Evolutionary conservation across 1,140 invertebrate species (phyloP), one percentile per base, ranked within the genome.

Genomic region (Drosophila kurseongensis): DNA sequence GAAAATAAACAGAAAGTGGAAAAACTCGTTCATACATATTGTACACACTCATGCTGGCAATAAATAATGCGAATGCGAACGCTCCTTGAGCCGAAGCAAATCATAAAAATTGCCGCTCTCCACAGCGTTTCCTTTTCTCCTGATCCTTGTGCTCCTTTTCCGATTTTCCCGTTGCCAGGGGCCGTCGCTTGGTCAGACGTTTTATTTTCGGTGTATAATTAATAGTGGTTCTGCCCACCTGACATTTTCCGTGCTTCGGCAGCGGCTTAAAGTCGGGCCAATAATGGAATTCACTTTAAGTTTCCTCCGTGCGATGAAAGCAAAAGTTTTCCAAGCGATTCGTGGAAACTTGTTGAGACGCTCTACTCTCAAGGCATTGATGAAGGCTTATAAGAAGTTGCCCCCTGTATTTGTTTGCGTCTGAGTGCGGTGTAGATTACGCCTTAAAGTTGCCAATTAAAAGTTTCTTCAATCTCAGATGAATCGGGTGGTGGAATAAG

Each of bases 361-460:
- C 73, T 74, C 57, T 44, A 60, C 79, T 88, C 78, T 12, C 29
- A 56, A 36, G 66, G 75, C 76, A 89, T 77, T 69, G 84, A 80
- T 83, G 80, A 89, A 80, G 76, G 83, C 79, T 83, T 88, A 82
- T 75, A 67, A 66, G 27, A 77, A 57, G 63, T 69, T 78, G 29
- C 50, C 67, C 29, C 44, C 42, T 47, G 56, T 48, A 44, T 62
- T 73, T 73, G 40, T 54, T 36, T 65, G 40, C 40, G 51, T 60
- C 55, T 63, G 71, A 45, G 65, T 47, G 50, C 54, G 61, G 54
- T 83, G 48, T 59, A 61, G 55, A 82, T 88, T 83, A 89, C 77
- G 72, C 84, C 80, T 88, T 88, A 89, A 88, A 88, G 84, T 81
- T 86, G 79, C 67, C 72, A 88, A 88, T 89, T 88, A 89, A 88